Evolutionary conservation across 2,888 invertebrate genomes (phyloP), one percentile per base, ranked within the genome.

Genomic region (Orthosia gothica): DNA sequence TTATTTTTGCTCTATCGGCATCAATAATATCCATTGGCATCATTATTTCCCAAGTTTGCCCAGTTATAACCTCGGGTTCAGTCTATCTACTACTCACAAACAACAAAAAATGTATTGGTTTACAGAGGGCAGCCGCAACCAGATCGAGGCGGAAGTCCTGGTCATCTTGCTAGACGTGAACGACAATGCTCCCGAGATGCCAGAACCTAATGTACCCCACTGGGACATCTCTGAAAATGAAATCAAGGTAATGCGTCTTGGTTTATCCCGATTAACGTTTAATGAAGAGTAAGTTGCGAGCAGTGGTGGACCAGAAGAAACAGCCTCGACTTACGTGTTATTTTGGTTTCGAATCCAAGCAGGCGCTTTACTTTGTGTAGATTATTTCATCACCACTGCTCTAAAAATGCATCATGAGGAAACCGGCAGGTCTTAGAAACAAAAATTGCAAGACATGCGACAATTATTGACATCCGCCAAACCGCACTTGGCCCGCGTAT

Each of bases 101-200:
- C n/a, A 7, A 5, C 11, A 64, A 47, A 57, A 16, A 16, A 49
- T 52, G 4, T 26, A 26, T 49, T 20, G 12, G 2, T 45, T 64
- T 57, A 20, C 88, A 96, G 96, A 95, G 77, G 95, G 95, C 5
- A 93, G 93, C 82, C 92, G 93, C 26, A 95, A 96, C 81, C 93
- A 91, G 67, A 90, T 90, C 49, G 87, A 89, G 9, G 93, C 93
- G 0, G 90, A 92, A 62, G 91, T 97, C 47, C 90, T 90, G 23
- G 95, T 97, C 3, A 92, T 96, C 1, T 91, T 98, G 12, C 81
- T 93, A 45, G 98, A 98, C 86, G 96, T 97, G 3, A 98, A 98
- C 86, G 97, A 98, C 90, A 97, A 97, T 78, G 95, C 95, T 0
- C 98, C 97, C 0, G 91, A 94, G 81, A 87, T 97, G 85, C 97